These are phyloP conservation scores for Leptodirus hochenwartii DNA, from an alignment of 2,888 invertebrate species.

Conservation along the genomic window DNA sequence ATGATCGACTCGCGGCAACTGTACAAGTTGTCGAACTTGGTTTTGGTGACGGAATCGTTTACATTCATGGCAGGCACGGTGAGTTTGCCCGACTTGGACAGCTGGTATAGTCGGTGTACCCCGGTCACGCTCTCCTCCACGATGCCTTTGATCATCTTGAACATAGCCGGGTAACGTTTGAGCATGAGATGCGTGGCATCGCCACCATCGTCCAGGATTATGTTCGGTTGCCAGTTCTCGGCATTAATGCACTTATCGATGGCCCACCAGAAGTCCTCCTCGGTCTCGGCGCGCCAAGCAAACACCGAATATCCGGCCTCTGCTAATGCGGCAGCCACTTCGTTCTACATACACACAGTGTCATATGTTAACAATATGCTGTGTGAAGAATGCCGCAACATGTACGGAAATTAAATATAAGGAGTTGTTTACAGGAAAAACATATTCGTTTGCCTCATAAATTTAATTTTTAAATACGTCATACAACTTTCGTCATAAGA, in stretches of 20 bases:
- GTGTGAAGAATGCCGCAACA: too few species aligned
- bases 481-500: neutral
- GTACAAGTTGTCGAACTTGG: slow-evolving; percentile 93
- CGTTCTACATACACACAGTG: slow-evolving; percentile 54
- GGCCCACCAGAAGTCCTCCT: slow-evolving; percentile 99
- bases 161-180: slow-evolving; percentile 85
- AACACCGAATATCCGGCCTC: slow-evolving; percentile 80
- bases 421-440: too few species aligned
- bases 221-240: slow-evolving; percentile 92
- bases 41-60: slow-evolving; percentile 95
- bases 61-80: slow-evolving; percentile 97
- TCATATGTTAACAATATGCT: too few species aligned
- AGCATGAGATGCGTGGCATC: slow-evolving; percentile 94
- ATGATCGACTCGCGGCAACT: slow-evolving; percentile 86
- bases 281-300: slow-evolving; percentile 94
- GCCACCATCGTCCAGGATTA: slow-evolving; percentile 95
- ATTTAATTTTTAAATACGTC: slow-evolving; percentile 4
- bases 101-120: slow-evolving; percentile 90
- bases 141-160: slow-evolving; percentile 86
- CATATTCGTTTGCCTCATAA: too few species aligned
- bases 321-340: slow-evolving; percentile 89
- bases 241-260: slow-evolving; percentile 88
- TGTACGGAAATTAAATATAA: too few species aligned
- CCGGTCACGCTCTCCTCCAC: slow-evolving; percentile 97
- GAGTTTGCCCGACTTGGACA: slow-evolving; percentile 85